Conservation (phyloP, 1,140 invertebrate genomes). For the Philotrypesis tridentata region DNA sequence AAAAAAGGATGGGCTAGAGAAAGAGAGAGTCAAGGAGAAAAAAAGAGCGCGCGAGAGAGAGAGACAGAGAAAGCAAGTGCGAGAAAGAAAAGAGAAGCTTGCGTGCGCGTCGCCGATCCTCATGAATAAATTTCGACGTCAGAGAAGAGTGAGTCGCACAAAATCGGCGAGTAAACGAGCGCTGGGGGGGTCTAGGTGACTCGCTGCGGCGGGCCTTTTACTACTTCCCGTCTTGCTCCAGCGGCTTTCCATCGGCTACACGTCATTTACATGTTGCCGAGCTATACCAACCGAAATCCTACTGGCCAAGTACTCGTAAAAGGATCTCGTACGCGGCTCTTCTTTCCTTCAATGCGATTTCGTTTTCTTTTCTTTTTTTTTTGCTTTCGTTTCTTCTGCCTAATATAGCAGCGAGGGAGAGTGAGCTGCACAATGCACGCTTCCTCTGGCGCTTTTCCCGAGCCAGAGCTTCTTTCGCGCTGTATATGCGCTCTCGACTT, state of each 20-base stretch:
- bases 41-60: constrained; percentile 1
- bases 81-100: background rate
- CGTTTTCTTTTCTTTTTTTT: constrained; percentile 46
- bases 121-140: constrained; percentile 47
- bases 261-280: constrained; percentile 52
- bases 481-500: constrained; percentile 13
- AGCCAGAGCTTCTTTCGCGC: background rate
- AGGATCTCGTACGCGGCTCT: constrained; percentile 50
- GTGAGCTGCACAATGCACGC: constrained; percentile 36
- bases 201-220: constrained; percentile 58
- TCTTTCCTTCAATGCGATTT: no score
- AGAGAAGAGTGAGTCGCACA: constrained; percentile 43
- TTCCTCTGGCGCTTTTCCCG: background rate
- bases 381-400: constrained; percentile 51
- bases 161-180: constrained; percentile 52
- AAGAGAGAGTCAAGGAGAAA: background rate
- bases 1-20: no score
- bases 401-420: constrained; percentile 31
- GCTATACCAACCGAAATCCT: constrained; percentile 65
- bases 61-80: background rate
- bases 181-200: constrained; percentile 12
- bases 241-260: constrained; percentile 50
- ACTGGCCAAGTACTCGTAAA: constrained; percentile 71
- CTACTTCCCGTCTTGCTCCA: constrained; percentile 62
- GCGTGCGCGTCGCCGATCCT: constrained; percentile 24